phyloP scores from a whole-genome alignment of 2,888 invertebrate species.

The Camponotus fellah region DNA sequence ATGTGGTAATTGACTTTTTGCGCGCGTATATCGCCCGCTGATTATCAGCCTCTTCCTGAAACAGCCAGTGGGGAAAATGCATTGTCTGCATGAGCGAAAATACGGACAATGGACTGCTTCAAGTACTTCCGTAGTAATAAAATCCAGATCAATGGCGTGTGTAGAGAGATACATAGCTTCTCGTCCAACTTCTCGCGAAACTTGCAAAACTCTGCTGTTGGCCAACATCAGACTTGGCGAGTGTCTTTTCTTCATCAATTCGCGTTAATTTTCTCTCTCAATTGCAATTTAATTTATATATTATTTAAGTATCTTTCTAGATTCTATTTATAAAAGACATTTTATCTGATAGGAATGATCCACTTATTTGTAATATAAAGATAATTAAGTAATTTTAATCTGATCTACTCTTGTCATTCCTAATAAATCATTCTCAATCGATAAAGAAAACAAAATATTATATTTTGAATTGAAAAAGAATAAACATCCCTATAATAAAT shows the following conservation, averaged over 20 bases:
- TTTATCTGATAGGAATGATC: neutral
- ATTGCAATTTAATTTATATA: neutral
- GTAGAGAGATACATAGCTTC: neutral
- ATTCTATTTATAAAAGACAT: neutral
- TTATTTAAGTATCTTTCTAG: neutral
- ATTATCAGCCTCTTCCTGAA: constrained; percentile 48
- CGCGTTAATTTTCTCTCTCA: neutral
- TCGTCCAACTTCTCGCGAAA: constrained; percentile 27
- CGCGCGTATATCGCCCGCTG: constrained; percentile 34
- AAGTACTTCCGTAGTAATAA: constrained; percentile 48
- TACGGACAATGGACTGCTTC: constrained; percentile 44
- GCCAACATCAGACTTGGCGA: neutral
- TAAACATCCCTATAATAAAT: neutral
- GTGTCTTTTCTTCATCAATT: neutral
- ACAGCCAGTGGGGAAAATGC: neutral
- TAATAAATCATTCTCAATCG: neutral
- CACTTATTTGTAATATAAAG: neutral
- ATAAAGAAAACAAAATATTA: too few relatives aligned
- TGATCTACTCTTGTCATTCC: neutral
- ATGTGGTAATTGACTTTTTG: constrained; percentile 51
- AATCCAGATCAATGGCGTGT: constrained; percentile 45
- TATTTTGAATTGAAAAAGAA: neutral
- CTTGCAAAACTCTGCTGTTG: neutral
- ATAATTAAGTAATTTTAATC: neutral
- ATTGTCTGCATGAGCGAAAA: constrained; percentile 53